A percentile compares a stretch with the other conserved stretches of the same genome.
phyloP scores from a whole-genome alignment of 1,140 invertebrate genomes.

The Psix sp. region DNA sequence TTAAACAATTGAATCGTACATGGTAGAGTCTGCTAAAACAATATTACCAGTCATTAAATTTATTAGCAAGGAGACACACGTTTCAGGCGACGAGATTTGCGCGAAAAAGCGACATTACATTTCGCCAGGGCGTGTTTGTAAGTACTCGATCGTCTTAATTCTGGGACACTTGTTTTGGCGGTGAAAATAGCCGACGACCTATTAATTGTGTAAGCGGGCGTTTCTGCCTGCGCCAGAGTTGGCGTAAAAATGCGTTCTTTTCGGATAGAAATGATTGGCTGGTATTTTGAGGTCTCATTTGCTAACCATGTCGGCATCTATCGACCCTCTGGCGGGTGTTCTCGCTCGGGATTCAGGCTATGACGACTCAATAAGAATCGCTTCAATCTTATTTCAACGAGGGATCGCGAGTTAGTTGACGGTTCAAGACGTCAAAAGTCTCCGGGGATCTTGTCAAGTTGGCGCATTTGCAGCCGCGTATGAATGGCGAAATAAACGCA shows the following conservation, averaged over 20 bases:
- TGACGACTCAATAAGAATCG: conserved; percentile 51
- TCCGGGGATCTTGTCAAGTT: conserved; percentile 9
- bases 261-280: conserved; percentile 44
- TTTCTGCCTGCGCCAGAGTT: too few species aligned
- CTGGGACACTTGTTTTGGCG: too few species aligned
- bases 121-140: too few species aligned
- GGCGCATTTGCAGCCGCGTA: conserved; percentile 25
- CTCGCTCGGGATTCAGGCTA: conserved; percentile 51
- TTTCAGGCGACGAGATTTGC: too few species aligned
- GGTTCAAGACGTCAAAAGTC: not conserved
- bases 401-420: conserved; percentile 5
- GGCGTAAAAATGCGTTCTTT: too few species aligned
- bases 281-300: conserved; percentile 56
- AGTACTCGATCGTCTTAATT: too few species aligned
- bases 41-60: too few species aligned
- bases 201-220: conserved; percentile 51
- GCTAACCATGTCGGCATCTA: conserved; percentile 51
- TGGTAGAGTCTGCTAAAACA: too few species aligned
- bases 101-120: too few species aligned
- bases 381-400: conserved; percentile 1
- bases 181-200: too few species aligned
- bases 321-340: conserved; percentile 41
- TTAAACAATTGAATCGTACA: too few species aligned
- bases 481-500: conserved; percentile 45
- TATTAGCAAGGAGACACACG: too few species aligned